Evolutionary conservation across 2,797 vertebrate genomes (phyloP), one percentile per base, ranked within the genome.

Genomic region (Argentina silus): DNA sequence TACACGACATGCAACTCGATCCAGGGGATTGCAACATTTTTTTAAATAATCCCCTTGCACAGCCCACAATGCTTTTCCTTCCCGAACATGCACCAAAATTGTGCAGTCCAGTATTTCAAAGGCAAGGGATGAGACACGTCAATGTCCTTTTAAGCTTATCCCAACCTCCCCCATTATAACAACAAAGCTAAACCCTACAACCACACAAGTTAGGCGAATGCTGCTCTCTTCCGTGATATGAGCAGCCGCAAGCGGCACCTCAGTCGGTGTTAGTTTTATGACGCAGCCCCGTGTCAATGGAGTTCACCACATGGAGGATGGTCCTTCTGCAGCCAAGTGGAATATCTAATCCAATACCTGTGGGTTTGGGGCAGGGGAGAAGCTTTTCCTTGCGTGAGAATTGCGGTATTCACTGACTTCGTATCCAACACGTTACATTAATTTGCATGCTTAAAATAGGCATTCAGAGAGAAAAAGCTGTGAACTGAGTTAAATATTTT

Each of bases 311-410:
- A 56, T 47, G 70, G 50, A 71, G 59, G 21, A 65, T 70, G 78
- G 62, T 73, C 77, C 72, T 27, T 76, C 66, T 51, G 78, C 62
- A 72, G 85, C 78, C 78, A 82, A 87, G 65, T 77, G 68, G 78
- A 78, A 87, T 75, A 87, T 82, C 80, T 77, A 86, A 81, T 65
- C 74, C 84, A 87, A 83, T 84, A 89, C 83, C 83, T 88, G 84
- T 87, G 87, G 83, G 84, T 88, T 90, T 83, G 79, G 81, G 79
- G 74, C 79, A 89, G 72, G 50, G 57, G 75, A 83, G 77, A 88
- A 85, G 72, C 83, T 78, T 83, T 89, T 87, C 83, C 83, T 85
- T 88, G 81, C 79, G 82, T 87, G 65, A 68, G 42, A 23, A 14
- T 57, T 11, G 83, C 78, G 70, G 74, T 53, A 83, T 83, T 87